A percentile compares a stretch with the other conserved stretches of the same genome.
Evolutionary conservation across 2,797 vertebrate species (phyloP).

Genomic region (Neoniphon sammara): DNA sequence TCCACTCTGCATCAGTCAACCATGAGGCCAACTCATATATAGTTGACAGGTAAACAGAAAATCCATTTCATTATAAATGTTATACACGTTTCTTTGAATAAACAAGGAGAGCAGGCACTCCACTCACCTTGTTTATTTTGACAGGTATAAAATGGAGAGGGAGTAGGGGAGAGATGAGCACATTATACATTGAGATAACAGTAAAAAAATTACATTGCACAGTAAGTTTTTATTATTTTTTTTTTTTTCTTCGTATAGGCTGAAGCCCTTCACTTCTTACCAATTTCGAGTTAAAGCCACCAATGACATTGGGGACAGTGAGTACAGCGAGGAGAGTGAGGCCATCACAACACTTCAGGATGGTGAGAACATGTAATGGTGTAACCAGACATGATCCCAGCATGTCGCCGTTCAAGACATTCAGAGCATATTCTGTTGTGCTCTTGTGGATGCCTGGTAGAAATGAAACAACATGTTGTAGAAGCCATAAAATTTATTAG

Average conservation of each 20-base stretch:
- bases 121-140: not conserved
- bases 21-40: conserved; percentile 89
- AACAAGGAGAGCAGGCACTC: too few relatives aligned
- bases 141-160: not conserved
- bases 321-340: conserved; percentile 95
- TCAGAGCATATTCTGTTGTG: conserved; percentile 70
- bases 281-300: conserved; percentile 96
- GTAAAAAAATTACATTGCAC: too few relatives aligned
- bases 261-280: conserved; percentile 98
- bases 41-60: conserved; percentile 90
- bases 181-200: not conserved
- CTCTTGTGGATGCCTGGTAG: not conserved
- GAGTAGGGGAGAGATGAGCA: not conserved
- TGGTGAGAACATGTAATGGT: conserved; percentile 78
- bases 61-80: not conserved
- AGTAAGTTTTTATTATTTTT: not conserved
- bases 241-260: conserved; percentile 73
- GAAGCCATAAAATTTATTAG: not conserved
- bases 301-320: conserved; percentile 97
- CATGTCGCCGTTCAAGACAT: conserved; percentile 87
- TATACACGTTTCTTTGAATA: conserved; percentile 74
- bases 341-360: conserved; percentile 96
- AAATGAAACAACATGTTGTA: not conserved
- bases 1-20: conserved; percentile 89
- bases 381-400: conserved; percentile 63